Percentiles rank a stretch among this genome's conserved stretches.
These are phyloP conservation scores for Scrobipalpa atriplicella DNA, from an alignment of 2,888 invertebrate species.

Conservation along the genomic window DNA sequence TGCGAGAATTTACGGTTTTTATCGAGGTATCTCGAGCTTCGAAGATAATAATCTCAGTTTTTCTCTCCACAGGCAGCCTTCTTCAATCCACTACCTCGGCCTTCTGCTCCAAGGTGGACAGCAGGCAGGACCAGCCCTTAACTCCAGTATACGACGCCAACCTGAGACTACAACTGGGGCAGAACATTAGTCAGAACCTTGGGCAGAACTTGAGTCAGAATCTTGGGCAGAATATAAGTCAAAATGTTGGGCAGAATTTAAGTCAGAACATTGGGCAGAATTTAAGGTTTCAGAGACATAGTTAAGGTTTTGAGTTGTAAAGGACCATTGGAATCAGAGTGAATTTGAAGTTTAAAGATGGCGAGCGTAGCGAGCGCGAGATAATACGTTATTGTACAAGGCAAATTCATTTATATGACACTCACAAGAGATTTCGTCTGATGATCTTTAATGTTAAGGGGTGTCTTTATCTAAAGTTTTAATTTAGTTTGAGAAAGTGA, in stretches of 20 bases:
- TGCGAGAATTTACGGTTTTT: too few relatives aligned
- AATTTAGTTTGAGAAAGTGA: too few relatives aligned
- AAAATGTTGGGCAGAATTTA: not conserved
- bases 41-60: not conserved
- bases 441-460: too few relatives aligned
- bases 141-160: slow-evolving; percentile 19
- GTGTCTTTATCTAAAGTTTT: too few relatives aligned
- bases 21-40: not conserved
- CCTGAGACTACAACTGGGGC: slow-evolving; percentile 4
- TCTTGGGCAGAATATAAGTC: not conserved
- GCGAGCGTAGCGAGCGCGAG: too few relatives aligned
- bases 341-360: not conserved
- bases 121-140: slow-evolving; percentile 36
- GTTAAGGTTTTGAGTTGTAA: slow-evolving; percentile 14
- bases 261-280: slow-evolving; percentile 13
- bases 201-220: slow-evolving; percentile 2
- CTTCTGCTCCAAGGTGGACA: slow-evolving; percentile 63
- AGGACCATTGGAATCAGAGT: slow-evolving; percentile 12
- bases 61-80: slow-evolving; percentile 51
- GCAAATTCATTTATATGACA: too few relatives aligned
- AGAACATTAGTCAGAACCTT: slow-evolving; percentile 5
- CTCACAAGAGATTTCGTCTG: too few relatives aligned
- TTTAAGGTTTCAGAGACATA: slow-evolving; percentile 18
- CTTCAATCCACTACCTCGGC: slow-evolving; percentile 74
- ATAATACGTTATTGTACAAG: too few relatives aligned